Base-by-base conservation (phyloP, 1,140 invertebrate species). In the Sminthurides bifidus region DNA sequence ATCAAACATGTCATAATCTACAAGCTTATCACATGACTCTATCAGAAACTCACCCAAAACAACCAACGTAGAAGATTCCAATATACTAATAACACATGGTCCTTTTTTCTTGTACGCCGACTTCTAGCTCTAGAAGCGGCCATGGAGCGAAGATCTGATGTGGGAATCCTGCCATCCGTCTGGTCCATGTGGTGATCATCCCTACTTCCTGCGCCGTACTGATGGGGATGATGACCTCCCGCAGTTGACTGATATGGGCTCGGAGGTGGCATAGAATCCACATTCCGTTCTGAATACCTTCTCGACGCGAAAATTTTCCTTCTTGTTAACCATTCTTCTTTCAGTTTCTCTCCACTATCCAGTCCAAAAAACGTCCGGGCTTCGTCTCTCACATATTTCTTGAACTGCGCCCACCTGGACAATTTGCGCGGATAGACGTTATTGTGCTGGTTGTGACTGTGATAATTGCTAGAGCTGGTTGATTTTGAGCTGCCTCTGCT, bases 41-140 rank as follows among this genome's bases (percentile, higher is more conserved):
- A 8, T 43, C 21, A 43, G 2, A 21, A 48, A 24, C 48, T 50
- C 51, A 64, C 63, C 63, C 63, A 64, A 57, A 64, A 64, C 6
- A 64, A 14, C 63, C 63, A 64, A 17, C 63, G 33, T 23, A 64
- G 49, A 35, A 64, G 29, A 56, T 64, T 64, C 63, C 63, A 64
- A 46, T 64, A 64, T 21, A 64, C 53, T 12, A 64, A 54, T 37
- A 64, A 59, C 26, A 64, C 59, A 59, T 60, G 59, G 45, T 64
- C 63, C 51, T 64, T 64, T 38, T 61, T 64, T 29, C 62, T 56
- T 19, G 59, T 64, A 29, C 63, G 41, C 45, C 55, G n/a, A 21
- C 40, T 40, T n/a, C 56, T 33, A 33, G 44, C 31, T 48, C 52
- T 40, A 1, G 29, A 19, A 2, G 33, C 50, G 3, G 41, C 29